Percentiles rank a stretch among this genome's conserved stretches.
phyloP scores from a whole-genome alignment of 2,888 invertebrate genomes.

The Watsonalla binaria region DNA sequence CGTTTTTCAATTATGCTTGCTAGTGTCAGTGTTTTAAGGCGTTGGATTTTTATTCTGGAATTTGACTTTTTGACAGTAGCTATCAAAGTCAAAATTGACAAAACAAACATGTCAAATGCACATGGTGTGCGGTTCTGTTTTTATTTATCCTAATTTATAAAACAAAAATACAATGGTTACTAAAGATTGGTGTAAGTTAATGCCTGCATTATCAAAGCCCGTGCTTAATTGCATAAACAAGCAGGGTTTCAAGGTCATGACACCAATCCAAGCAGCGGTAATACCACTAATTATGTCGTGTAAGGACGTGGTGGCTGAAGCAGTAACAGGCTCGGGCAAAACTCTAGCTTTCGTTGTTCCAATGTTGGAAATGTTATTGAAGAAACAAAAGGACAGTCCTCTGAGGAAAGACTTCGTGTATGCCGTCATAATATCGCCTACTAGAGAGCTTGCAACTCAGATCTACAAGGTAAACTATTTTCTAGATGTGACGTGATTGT shows the following conservation, averaged over 20 bases:
- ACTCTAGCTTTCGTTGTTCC: constrained; percentile 98
- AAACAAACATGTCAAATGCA: constrained; percentile 19
- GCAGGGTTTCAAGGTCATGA: constrained; percentile 76
- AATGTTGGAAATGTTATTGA: constrained; percentile 88
- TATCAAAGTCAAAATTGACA: constrained; percentile 12
- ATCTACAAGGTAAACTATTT: constrained; percentile 80
- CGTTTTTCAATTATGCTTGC: too few relatives aligned
- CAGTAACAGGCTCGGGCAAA: constrained; percentile 99
- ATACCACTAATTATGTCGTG: constrained; percentile 92
- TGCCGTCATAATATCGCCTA: constrained; percentile 95
- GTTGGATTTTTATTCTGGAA: too few relatives aligned
- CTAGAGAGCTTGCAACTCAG: constrained; percentile 95
- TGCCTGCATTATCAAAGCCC: constrained; percentile 65
- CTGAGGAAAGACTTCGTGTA: constrained; percentile 89
- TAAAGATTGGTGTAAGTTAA: constrained; percentile 62
- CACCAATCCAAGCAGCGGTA: constrained; percentile 88
- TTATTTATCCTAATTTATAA: not conserved
- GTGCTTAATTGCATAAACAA: constrained; percentile 72
- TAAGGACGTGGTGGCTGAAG: constrained; percentile 98
- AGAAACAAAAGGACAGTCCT: constrained; percentile 78
- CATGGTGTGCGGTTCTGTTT: constrained; percentile 11
- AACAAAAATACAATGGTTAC: constrained; percentile 48
- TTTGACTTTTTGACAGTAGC: too few relatives aligned
- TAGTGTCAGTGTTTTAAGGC: too few relatives aligned
- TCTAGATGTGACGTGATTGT: not conserved